phyloP scores from a whole-genome alignment of 2,888 invertebrate genomes.

The Papilio gigon region DNA sequence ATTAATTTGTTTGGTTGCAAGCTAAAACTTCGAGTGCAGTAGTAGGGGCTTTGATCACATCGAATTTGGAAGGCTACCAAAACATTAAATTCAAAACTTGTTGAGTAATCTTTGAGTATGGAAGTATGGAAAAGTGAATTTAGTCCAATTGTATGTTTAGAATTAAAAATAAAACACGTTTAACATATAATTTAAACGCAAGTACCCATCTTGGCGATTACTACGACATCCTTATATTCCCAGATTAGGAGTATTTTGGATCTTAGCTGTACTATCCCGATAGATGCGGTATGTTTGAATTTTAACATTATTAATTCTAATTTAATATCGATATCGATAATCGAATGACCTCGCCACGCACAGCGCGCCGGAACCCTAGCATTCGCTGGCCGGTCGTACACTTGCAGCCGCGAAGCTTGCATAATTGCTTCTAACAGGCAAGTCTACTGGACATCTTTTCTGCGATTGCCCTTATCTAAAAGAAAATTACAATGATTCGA shows the following conservation, averaged over 20 bases:
- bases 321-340: slow-evolving; percentile 63
- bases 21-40: slow-evolving; percentile 1
- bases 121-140: background rate
- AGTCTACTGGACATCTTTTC: slow-evolving; percentile 31
- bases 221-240: background rate
- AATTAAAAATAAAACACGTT: background rate
- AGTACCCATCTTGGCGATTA: background rate
- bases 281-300: background rate
- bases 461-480: slow-evolving; percentile 41
- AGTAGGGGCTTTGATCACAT: background rate
- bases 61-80: background rate
- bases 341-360: slow-evolving; percentile 65
- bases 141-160: background rate
- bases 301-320: background rate
- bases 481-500: slow-evolving; percentile 27
- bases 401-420: slow-evolving; percentile 66
- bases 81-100: background rate
- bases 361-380: slow-evolving; percentile 60
- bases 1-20: background rate
- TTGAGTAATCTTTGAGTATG: background rate
- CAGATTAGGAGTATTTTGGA: background rate
- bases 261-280: background rate
- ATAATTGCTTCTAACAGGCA: slow-evolving; percentile 70
- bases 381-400: slow-evolving; percentile 55
- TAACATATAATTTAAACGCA: background rate